Base-by-base conservation (phyloP, 2,113 vertebrate species). In the Helogale parvula region DNA sequence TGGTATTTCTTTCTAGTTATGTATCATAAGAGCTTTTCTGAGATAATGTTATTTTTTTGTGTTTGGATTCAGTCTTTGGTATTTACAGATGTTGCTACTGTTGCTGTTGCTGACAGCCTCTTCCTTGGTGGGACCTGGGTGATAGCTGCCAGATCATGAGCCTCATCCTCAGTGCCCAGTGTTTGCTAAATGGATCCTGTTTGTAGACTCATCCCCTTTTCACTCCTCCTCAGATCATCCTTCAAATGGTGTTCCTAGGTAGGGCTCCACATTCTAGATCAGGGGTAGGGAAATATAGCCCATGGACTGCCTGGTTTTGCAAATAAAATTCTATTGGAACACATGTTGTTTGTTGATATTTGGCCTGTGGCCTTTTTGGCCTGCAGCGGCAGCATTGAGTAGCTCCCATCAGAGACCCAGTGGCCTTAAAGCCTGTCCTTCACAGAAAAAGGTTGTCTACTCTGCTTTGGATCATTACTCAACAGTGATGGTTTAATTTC, bases 11-110 rank as follows among this genome's bases (percentile, higher is more conserved):
- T 85, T 88, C 19, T 84, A 54, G 33, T 54, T 88, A 47, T 76
- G 5, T 60, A 41, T 84, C 66, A 79, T 94, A 25, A 76, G 27
- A 77, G 38, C 89, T 96, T 87, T 38, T 89, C 35, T 86, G 72
- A 92, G 79, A 71, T 57, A 96, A n/a, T 87, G 60, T 25, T 71
- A 11, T 84, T 93, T 93, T 93, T 57, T 60, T 84, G 41, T 84
- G 57, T 91, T 91, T 91, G 86, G 31, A 81, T 63, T 97, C 57
- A 35, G 81, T 72, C 94, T n/a, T 97, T 80, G 38, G 31, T 94
- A 27, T 68, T 88, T 90, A 88, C 38, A 84, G 63, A 35, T 54
- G 54, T 72, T 83, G 38, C 77, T 93, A 66, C 21, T 57, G 31
- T 94, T 74, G 21, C 71, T 92, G 54, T 47, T 77, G 80, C 45